Percentiles rank a stretch among this genome's conserved stretches.
Evolutionary conservation across 2,113 vertebrate species (phyloP).

Genomic region (Pelvicachromis taeniatus): DNA sequence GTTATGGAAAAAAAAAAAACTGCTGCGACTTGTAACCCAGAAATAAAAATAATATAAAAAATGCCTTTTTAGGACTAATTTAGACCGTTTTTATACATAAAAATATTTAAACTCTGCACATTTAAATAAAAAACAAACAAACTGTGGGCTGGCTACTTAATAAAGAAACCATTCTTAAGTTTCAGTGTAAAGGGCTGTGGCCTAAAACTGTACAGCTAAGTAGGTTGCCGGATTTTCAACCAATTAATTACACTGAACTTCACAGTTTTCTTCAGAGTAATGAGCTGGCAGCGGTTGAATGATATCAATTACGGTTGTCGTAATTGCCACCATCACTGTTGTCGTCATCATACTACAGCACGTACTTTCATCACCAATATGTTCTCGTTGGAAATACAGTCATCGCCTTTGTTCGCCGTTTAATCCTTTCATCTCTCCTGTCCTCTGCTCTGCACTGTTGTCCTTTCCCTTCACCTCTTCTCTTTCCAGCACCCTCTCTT

Average conservation of each 20-base stretch:
- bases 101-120: background rate
- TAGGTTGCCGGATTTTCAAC: background rate
- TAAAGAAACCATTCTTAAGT: background rate
- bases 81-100: background rate
- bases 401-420: conserved; percentile 17
- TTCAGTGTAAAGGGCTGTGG: background rate
- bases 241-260: background rate
- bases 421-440: conserved; percentile 38
- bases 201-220: background rate
- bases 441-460: conserved; percentile 25
- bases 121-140: background rate
- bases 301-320: background rate
- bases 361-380: conserved; percentile 25
- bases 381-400: conserved; percentile 20
- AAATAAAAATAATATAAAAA: background rate
- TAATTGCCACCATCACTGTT: background rate
- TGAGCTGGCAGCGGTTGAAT: background rate
- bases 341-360: background rate
- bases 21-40: background rate
- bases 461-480: conserved; percentile 16
- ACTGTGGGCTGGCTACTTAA: background rate
- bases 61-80: background rate
- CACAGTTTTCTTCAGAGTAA: background rate
- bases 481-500: background rate
- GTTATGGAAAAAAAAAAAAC: background rate